Evolutionary conservation across 2,888 invertebrate species (phyloP), one percentile per base, ranked within the genome.

Genomic region (Xylophagus ater): DNA sequence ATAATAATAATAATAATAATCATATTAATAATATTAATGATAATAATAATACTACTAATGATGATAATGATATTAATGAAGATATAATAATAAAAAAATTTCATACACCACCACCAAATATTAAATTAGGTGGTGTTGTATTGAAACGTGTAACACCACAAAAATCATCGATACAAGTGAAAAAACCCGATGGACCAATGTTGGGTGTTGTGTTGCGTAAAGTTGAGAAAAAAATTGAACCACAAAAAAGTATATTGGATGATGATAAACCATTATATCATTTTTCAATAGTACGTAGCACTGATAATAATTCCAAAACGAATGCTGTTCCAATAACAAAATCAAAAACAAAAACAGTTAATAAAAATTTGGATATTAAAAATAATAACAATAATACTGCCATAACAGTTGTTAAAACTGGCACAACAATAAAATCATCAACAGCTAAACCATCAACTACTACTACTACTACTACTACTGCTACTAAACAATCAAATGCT

Each of bases 231-330:
- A 65, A 65, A 46, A 48, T 47, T 1, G 57, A 47, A 35, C 60
- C 59, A 0, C 55, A 57, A 14, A 65, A 65, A 44, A 63, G 65
- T 41, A 59, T 63, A 12, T 46, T 63, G 9, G 64, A 63, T 28
- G 62, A 63, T 41, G 62, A 63, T 41, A 58, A 62, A 21, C 62
- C 62, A 1, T 47, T 63, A 9, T 63, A 63, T 41, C 60, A 60
- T 42, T 47, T 63, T 3, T 61, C 62, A 1, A 61, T 65, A 37
- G 62, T 63, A 18, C 65, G 62, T 19, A 57, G 55, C 34, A 33
- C 36, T 45, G 52, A 58, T 35, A 48, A 50, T 41, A 44, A 39
- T 42, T 46, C 47, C 42, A 45, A 45, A 24, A 38, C 42, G 33
- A 58, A 58, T 50, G 56, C 52, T 8, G 24, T 34, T n/a, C 21